Base-by-base conservation (phyloP, 2,888 invertebrate genomes). In the Drosophila birchii region DNA sequence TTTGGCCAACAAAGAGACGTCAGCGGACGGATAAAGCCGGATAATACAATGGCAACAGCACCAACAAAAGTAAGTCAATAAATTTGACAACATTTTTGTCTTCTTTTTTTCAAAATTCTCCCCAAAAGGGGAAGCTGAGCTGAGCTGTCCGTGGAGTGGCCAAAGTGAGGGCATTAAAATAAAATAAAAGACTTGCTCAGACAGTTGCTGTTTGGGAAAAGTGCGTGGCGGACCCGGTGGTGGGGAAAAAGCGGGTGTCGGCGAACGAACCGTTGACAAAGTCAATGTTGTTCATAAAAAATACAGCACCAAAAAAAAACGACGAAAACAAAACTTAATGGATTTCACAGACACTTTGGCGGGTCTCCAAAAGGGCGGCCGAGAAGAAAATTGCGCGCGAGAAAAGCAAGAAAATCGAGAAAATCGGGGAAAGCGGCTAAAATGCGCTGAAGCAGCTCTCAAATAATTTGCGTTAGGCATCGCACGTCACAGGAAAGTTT, bases 301-400 rank as follows among this genome's bases (percentile, higher is more conserved):
- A 59, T 34, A 51, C 18, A 51, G 20, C 8, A 29, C 14, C 14
- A 20, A 32, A 49, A 49, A 49, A 51, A 29, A 49, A 51, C 20
- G 14, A 60, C 54, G 45, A 62, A 74, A 78, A 72, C 38, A 73
- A 71, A 85, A 76, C 75, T 74, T 84, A 89, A 89, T 84, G 88
- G 85, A 84, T 89, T 85, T 85, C 86, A 79, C 83, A 84, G 87
- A 87, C 85, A 75, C 88, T 81, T 86, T 67, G 60, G 77, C 76
- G 79, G 18, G 57, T 69, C 58, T 76, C 86, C 86, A 83, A 69
- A 76, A 82, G 71, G 87, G 68, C 88, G 84, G 67, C 56, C 45
- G 51, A 58, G 51, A 76, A 51, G 69, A 80, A 80, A 78, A 80
- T 71, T 56, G 43, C 54, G 77, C 75, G 75, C 68, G 61, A 44